Percentiles rank a stretch among this genome's conserved stretches.
These are phyloP conservation scores for Agriotes lineatus DNA, from an alignment of 2,888 invertebrate species.

Conservation along the genomic window DNA sequence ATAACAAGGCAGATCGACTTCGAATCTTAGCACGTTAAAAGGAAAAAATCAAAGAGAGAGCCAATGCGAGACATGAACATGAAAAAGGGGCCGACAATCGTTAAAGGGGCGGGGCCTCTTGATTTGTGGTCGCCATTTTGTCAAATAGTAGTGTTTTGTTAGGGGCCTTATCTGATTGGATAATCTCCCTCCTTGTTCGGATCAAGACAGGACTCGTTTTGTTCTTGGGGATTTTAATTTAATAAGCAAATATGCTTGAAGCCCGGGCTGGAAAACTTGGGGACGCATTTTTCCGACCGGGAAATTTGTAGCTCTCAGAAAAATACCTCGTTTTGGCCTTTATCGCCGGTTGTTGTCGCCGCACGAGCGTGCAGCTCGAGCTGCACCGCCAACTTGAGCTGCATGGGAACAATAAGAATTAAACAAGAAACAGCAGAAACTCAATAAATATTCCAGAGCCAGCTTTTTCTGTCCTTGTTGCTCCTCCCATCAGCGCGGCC, in stretches of 20 bases:
- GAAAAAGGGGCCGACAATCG: constrained; percentile 67
- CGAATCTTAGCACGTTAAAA: constrained; percentile 57
- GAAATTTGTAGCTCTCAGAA: too few relatives aligned
- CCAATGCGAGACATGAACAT: constrained; percentile 65
- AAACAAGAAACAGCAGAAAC: constrained; percentile 38
- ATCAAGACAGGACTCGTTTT: constrained; percentile 38
- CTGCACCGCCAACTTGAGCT: background rate
- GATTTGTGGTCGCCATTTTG: constrained; percentile 70
- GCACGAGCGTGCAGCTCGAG: background rate
- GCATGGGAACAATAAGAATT: constrained; percentile 30
- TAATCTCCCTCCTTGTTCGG: constrained; percentile 64
- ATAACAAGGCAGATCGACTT: constrained; percentile 61
- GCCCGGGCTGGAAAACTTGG: too few relatives aligned
- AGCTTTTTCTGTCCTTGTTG: constrained; percentile 45
- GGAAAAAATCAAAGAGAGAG: constrained; percentile 62
- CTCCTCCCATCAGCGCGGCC: constrained; percentile 39
- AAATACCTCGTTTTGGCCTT: too few relatives aligned
- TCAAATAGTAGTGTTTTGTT: constrained; percentile 69
- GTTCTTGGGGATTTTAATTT: constrained; percentile 23
- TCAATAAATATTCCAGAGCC: constrained; percentile 53
- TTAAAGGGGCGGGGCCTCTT: constrained; percentile 65
- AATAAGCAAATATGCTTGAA: background rate
- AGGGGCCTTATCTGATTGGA: constrained; percentile 67
- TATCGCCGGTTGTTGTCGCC: too few relatives aligned
- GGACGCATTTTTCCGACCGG: too few relatives aligned